Conservation (phyloP, 2,113 vertebrate species). For the Chaetorhynchus papuensis region DNA sequence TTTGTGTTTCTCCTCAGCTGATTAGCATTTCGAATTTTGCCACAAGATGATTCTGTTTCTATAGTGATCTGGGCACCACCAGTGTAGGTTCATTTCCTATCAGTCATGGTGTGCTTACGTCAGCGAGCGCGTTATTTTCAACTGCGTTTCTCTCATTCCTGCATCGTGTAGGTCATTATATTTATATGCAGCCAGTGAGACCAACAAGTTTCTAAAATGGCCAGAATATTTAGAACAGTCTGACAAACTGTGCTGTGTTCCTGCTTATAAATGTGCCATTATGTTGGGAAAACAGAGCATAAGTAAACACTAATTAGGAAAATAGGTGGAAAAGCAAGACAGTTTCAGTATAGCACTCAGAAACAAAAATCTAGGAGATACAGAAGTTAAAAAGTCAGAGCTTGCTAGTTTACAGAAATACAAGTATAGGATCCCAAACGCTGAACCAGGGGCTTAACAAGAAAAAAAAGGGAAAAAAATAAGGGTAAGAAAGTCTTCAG, state of each 20-base stretch:
- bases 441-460: not conserved
- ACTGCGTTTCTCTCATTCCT: conserved; percentile 1
- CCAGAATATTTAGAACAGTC: conserved; percentile 5
- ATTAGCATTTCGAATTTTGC: conserved; percentile 21
- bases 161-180: not conserved
- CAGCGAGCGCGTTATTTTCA: not conserved
- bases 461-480: not conserved
- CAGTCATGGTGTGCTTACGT: conserved; percentile 21
- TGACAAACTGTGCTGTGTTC: not conserved
- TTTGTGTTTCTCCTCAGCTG: not conserved
- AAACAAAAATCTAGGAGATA: not conserved
- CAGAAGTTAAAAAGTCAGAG: not conserved
- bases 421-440: not conserved
- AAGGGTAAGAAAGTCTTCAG: not conserved
- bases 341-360: not conserved
- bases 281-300: not conserved
- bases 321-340: not conserved
- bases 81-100: conserved; percentile 9
- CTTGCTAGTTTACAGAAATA: not conserved
- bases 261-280: not conserved
- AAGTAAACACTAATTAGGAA: not conserved
- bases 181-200: conserved; percentile 24
- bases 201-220: conserved; percentile 9
- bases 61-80: not conserved
- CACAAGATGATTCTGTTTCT: conserved; percentile 10